These are phyloP conservation scores for Oreonectes daqikongensis DNA, from an alignment of 2,797 vertebrate species.

Conservation along the genomic window DNA sequence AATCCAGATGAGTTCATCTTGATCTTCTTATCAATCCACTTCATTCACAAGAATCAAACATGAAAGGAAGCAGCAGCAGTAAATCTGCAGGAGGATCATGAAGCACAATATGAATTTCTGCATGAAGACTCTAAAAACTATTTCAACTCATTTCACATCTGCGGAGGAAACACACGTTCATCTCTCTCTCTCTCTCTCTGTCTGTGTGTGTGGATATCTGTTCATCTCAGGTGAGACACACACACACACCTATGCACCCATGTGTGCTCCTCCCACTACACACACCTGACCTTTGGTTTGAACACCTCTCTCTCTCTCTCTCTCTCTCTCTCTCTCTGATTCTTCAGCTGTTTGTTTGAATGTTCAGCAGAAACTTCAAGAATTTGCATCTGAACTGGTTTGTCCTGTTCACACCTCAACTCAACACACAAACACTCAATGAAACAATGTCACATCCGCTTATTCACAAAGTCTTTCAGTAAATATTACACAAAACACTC, in stretches of 20 bases:
- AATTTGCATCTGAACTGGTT: neutral
- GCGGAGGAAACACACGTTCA: neutral
- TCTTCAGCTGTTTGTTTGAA: neutral
- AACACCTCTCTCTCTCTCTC: too few relatives aligned
- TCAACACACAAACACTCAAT: neutral
- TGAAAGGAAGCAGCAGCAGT: neutral
- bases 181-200: neutral
- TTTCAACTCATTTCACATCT: neutral
- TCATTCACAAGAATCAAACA: neutral
- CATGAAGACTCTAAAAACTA: neutral
- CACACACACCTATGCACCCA: neutral
- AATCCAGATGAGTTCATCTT: neutral
- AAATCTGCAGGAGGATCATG: neutral
- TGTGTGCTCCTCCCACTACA: constrained; percentile 5
- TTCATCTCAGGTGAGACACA: neutral
- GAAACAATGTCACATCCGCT: neutral
- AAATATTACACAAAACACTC: too few relatives aligned
- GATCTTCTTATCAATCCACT: neutral
- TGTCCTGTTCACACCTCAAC: neutral
- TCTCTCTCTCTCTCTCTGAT: neutral
- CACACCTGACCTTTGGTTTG: constrained; percentile 23
- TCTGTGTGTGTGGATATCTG: neutral
- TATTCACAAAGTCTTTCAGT: neutral
- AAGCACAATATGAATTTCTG: neutral
- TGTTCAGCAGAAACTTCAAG: neutral